Percentiles rank a stretch among this genome's conserved stretches.
These are phyloP conservation scores for Embiotoca jacksoni DNA, from an alignment of 2,113 vertebrate genomes.

Conservation along the genomic window DNA sequence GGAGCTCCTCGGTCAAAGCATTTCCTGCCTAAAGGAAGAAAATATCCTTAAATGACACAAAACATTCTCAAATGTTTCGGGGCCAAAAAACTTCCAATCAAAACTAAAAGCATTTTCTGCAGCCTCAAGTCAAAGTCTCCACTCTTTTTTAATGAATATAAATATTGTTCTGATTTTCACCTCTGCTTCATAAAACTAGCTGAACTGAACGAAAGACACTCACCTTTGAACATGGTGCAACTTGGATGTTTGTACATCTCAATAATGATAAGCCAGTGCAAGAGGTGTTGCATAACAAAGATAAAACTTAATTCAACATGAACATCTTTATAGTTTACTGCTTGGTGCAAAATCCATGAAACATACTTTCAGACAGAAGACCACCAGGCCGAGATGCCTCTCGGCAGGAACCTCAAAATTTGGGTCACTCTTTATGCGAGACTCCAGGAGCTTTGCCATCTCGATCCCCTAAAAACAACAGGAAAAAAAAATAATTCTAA, in stretches of 20 bases:
- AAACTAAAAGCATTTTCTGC: neutral
- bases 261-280: conserved; percentile 55
- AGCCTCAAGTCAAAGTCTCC: neutral
- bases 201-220: neutral
- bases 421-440: conserved; percentile 88
- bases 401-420: conserved; percentile 94
- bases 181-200: conserved; percentile 1
- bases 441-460: conserved; percentile 95
- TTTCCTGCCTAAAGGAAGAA: conserved; percentile 88
- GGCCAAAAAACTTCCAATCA: neutral
- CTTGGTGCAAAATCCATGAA: neutral
- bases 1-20: conserved; percentile 90
- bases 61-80: neutral
- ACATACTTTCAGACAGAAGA: conserved; percentile 94
- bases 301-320: neutral
- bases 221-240: conserved; percentile 55
- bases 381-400: conserved; percentile 94
- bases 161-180: conserved; percentile 1
- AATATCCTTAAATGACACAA: neutral
- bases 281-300: conserved; percentile 10
- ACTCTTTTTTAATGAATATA: neutral
- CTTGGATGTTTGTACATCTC: neutral
- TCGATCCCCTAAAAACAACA: conserved; percentile 87
- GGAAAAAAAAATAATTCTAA: neutral
- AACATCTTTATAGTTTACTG: conserved; percentile 1